phyloP scores from a whole-genome alignment of 2,797 vertebrate genomes.

The Echiichthys vipera region DNA sequence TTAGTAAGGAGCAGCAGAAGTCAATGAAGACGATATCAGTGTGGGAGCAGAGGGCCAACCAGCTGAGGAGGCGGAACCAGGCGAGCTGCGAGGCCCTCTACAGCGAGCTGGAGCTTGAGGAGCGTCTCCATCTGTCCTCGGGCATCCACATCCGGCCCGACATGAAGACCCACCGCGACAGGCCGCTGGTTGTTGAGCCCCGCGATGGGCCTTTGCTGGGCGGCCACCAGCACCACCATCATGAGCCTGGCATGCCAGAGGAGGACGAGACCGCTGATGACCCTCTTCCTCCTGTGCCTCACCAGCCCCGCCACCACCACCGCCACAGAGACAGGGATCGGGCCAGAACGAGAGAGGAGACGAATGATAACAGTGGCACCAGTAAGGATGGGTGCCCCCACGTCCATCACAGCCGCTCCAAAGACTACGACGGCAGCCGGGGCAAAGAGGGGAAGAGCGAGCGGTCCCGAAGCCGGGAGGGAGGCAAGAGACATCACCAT shows the following conservation, averaged over 20 bases:
- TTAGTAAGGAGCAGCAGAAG: slow-evolving; percentile 92
- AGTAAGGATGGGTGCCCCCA: slow-evolving; percentile 83
- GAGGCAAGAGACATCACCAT: slow-evolving; percentile 77
- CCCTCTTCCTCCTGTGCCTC: slow-evolving; percentile 19
- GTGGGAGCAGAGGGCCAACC: slow-evolving; percentile 94
- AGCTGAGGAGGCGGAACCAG: slow-evolving; percentile 91
- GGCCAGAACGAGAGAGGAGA: slow-evolving; percentile 80
- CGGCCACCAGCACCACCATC: slow-evolving; percentile 69
- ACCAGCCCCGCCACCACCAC: slow-evolving; percentile 81
- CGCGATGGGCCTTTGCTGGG: slow-evolving; percentile 70
- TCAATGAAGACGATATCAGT: slow-evolving; percentile 92
- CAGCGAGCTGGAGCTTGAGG: slow-evolving; percentile 91
- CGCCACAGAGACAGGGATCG: slow-evolving; percentile 81
- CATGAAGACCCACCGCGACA: slow-evolving; percentile 95
- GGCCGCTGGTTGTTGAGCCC: slow-evolving; percentile 92
- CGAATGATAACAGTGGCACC: slow-evolving; percentile 80
- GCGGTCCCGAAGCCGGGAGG: slow-evolving; percentile 83
- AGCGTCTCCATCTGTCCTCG: slow-evolving; percentile 85
- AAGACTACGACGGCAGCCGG: slow-evolving; percentile 80
- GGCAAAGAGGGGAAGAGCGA: slow-evolving; percentile 80
- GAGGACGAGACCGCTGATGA: slow-evolving; percentile 47
- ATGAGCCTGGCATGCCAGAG: slow-evolving; percentile 69
- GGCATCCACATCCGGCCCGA: slow-evolving; percentile 90
- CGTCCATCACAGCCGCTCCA: slow-evolving; percentile 89
- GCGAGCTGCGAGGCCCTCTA: slow-evolving; percentile 94